A percentile compares a stretch with the other conserved stretches of the same genome.
Conservation (phyloP, 1,140 invertebrate species). For the Trialeurodes vaporariorum region DNA sequence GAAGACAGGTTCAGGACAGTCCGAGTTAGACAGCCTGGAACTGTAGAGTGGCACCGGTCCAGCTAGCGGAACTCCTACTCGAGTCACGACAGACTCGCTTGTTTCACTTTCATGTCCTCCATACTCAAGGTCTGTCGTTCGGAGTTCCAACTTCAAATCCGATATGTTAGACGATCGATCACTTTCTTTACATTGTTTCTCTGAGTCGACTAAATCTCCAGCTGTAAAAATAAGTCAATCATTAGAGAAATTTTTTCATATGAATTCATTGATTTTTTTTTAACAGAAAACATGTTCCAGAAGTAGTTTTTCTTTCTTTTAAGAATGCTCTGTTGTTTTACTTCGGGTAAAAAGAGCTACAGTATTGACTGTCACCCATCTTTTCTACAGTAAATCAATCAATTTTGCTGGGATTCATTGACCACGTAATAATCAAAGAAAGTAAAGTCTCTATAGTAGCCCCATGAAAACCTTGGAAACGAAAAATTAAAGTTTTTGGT, state of each 20-base stretch:
- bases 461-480: too few species aligned
- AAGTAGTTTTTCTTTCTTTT: too few species aligned
- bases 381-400: too few species aligned
- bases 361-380: too few species aligned
- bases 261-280: too few species aligned
- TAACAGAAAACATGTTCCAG: too few species aligned
- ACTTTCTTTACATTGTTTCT: conserved; percentile 71
- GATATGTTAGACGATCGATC: conserved; percentile 82
- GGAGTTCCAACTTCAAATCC: conserved; percentile 75
- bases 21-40: conserved; percentile 57
- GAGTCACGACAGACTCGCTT: conserved; percentile 39
- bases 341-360: too few species aligned
- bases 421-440: too few species aligned
- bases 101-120: conserved; percentile 38
- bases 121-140: conserved; percentile 44
- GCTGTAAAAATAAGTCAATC: conserved; percentile 17
- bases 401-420: too few species aligned
- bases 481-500: too few species aligned
- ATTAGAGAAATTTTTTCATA: neutral
- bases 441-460: too few species aligned
- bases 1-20: conserved; percentile 72
- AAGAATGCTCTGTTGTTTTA: too few species aligned
- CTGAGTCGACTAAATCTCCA: conserved; percentile 44
- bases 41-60: conserved; percentile 54
- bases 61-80: conserved; percentile 49